Evolutionary conservation across 2,888 invertebrate genomes (phyloP).

Genomic region (Meghimatium bilineatum): DNA sequence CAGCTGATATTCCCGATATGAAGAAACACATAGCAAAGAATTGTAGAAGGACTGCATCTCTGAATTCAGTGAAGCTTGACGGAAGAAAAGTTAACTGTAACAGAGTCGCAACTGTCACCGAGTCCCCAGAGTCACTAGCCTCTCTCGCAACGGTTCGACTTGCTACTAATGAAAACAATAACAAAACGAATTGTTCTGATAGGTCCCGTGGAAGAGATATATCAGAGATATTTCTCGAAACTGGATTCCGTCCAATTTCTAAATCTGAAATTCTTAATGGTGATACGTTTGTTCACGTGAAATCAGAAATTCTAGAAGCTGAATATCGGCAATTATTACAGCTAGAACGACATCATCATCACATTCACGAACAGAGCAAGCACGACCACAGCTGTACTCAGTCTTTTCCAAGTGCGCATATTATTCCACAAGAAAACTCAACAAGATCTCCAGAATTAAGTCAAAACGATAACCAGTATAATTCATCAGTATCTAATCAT

Average conservation of each 20-base stretch:
- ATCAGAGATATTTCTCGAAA: neutral
- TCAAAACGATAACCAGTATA: neutral
- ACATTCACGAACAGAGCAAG: neutral
- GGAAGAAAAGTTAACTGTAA: constrained; percentile 14
- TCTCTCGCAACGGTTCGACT: neutral
- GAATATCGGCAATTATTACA: neutral
- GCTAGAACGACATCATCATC: neutral
- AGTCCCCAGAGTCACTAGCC: neutral
- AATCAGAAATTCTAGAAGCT: neutral
- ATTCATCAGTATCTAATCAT: neutral
- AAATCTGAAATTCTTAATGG: neutral
- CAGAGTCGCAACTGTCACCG: neutral
- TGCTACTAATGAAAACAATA: constrained; percentile 17
- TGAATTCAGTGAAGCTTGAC: constrained; percentile 4
- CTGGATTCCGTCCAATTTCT: neutral
- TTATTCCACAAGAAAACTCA: neutral
- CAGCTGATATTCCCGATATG: neutral
- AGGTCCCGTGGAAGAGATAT: neutral
- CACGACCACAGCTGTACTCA: neutral
- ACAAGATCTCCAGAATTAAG: neutral
- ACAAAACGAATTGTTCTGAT: neutral
- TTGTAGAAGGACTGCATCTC: neutral
- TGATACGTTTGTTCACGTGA: constrained; percentile 17
- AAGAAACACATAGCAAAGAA: constrained; percentile 13
- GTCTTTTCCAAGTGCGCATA: neutral